Conservation (phyloP, 1,140 invertebrate species). For the Diplogasteroides magnus region DNA sequence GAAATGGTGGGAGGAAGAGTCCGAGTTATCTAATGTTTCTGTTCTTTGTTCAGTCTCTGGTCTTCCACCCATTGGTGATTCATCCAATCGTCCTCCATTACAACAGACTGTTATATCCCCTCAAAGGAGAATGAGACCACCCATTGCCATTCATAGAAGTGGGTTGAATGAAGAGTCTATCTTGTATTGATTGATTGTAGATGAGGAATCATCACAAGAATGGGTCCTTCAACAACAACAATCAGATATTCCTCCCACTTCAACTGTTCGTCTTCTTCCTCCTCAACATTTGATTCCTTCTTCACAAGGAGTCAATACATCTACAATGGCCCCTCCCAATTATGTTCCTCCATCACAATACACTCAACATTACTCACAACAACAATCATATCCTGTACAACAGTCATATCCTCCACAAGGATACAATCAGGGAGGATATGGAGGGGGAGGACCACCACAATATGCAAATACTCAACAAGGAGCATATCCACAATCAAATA, state of each 20-base stretch:
- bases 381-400: too few relatives aligned
- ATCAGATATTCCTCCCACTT: not conserved
- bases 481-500: not conserved
- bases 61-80: too few relatives aligned
- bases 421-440: too few relatives aligned
- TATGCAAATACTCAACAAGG: not conserved
- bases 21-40: too few relatives aligned
- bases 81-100: too few relatives aligned
- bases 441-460: not conserved
- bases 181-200: too few relatives aligned
- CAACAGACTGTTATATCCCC: too few relatives aligned
- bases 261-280: not conserved
- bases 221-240: not conserved
- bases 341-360: not conserved
- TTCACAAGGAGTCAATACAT: not conserved
- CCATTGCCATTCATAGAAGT: not conserved
- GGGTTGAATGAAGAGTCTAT: not conserved
- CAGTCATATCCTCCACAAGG: not conserved
- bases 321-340: not conserved
- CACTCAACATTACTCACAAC: too few relatives aligned
- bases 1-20: too few relatives aligned
- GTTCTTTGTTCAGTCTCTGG: too few relatives aligned
- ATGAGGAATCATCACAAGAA: not conserved
- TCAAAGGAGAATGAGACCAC: not conserved
- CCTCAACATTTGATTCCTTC: not conserved